Base-by-base conservation (phyloP, 2,113 vertebrate genomes). In the Spheniscus mendiculus region DNA sequence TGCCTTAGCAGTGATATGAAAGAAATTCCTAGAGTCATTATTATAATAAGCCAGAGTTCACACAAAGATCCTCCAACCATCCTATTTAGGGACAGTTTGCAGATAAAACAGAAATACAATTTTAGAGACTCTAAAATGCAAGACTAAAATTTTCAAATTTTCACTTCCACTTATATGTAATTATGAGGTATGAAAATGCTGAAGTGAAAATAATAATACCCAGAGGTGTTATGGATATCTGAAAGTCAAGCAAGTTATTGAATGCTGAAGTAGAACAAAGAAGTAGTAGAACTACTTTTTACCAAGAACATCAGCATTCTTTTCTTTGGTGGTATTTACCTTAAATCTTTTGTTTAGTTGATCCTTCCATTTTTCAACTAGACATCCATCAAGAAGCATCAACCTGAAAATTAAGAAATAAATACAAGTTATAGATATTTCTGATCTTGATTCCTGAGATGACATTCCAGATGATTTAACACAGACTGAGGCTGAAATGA, bases 351-450 rank as follows among this genome's bases (percentile, higher is more conserved):
- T 98, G 89, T 98, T 98, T 74, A 98, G 94, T 14, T 98, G 98
- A 70, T 98, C 98, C 95, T 98, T 98, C 98, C 98, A 99, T 94
- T 99, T 99, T 97, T 99, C 98, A 95, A 98, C 98, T 84, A 98
- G 94, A 87, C 98, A 99, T 50, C 98, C 98, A 92, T 99, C 98
- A 97, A 99, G 98, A 90, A 99, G 98, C 98, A 99, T 99, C 97
- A 99, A 95, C 80, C 98, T 99, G 89, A 93, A 97, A 96, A 81
- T 71, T 29, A 89, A 91, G 34, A 87, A 86, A 83, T 26, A 49
- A 30, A 49, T 26, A 53, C 22, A 50, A 32, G 14, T 76, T 94
- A 72, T 7, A 79, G 7, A 4, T 65, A 36, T 50, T 93, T 79
- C 27, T 69, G n/a, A 32, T 50, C 58, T 66, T 70, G 89, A 77